phyloP scores from a whole-genome alignment of 2,888 invertebrate genomes.

The Agonum fuliginosum region DNA sequence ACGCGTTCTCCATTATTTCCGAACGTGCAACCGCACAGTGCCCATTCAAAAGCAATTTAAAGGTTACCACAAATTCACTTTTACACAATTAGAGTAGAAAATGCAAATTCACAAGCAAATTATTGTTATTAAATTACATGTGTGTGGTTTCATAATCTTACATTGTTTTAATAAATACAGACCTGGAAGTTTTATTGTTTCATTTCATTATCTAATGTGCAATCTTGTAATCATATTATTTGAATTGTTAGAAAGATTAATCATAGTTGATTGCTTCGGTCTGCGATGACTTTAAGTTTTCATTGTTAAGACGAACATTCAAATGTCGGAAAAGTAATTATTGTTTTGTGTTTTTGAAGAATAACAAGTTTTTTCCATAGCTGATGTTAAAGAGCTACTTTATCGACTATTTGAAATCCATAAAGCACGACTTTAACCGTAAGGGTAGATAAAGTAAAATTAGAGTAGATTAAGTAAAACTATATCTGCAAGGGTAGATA shows the following conservation, averaged over 20 bases:
- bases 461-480: too few species aligned
- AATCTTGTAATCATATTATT: constrained; percentile 6
- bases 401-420: too few species aligned
- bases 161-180: constrained; percentile 22
- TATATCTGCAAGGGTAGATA: too few species aligned
- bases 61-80: constrained; percentile 49
- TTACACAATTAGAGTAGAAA: constrained; percentile 40
- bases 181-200: constrained; percentile 25
- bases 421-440: too few species aligned
- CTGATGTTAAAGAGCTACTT: too few species aligned
- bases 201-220: constrained; percentile 17
- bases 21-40: constrained; percentile 50
- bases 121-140: constrained; percentile 44
- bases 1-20: constrained; percentile 46
- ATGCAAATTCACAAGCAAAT: constrained; percentile 48
- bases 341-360: too few species aligned
- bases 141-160: constrained; percentile 24
- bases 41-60: constrained; percentile 48
- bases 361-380: too few species aligned
- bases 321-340: background rate
- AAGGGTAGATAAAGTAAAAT: too few species aligned
- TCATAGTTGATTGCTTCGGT: background rate
- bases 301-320: background rate
- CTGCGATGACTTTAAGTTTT: constrained; percentile 13
- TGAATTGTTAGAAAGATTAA: constrained; percentile 22